A percentile compares a stretch with the other conserved stretches of the same genome.
Evolutionary conservation across 2,797 vertebrate species (phyloP).

Genomic region (Amblyopsis hoosieri): DNA sequence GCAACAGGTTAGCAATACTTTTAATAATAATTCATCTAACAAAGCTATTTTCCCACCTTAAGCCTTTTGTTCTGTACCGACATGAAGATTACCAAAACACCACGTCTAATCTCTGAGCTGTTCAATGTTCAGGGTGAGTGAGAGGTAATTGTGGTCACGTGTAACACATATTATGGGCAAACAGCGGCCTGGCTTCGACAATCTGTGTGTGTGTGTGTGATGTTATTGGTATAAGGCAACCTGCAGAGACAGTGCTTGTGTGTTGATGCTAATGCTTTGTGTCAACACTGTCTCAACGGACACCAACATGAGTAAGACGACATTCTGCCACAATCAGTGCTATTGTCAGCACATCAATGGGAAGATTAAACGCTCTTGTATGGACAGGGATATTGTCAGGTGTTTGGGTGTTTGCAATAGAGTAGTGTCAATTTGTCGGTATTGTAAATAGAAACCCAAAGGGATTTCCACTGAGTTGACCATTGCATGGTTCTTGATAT

Average conservation of each 20-base stretch:
- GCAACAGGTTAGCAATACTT: not conserved
- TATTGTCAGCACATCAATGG: conserved; percentile 24
- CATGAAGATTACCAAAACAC: conserved; percentile 56
- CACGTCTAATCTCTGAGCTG: conserved; percentile 55
- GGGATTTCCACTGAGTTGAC: too few relatives aligned
- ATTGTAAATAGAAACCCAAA: too few relatives aligned
- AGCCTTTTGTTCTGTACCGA: conserved; percentile 19
- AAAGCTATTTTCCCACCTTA: not conserved
- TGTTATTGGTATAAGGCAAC: conserved; percentile 9
- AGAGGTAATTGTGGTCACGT: conserved; percentile 45
- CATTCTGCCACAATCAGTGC: conserved; percentile 7
- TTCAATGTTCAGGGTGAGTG: conserved; percentile 72
- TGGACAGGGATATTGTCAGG: not conserved
- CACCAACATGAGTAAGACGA: conserved; percentile 3
- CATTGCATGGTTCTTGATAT: conserved; percentile 4
- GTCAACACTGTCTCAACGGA: conserved; percentile 14
- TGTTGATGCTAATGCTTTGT: conserved; percentile 25
- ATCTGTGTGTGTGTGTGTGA: not conserved
- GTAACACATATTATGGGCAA: conserved; percentile 20
- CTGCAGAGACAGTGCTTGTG: conserved; percentile 16
- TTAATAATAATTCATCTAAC: not conserved
- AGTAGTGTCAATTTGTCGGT: not conserved
- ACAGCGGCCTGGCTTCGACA: not conserved
- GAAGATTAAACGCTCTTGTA: conserved; percentile 6
- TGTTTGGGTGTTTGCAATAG: not conserved